Base-by-base conservation (phyloP, 2,888 invertebrate genomes). In the Hetaerina titia region DNA sequence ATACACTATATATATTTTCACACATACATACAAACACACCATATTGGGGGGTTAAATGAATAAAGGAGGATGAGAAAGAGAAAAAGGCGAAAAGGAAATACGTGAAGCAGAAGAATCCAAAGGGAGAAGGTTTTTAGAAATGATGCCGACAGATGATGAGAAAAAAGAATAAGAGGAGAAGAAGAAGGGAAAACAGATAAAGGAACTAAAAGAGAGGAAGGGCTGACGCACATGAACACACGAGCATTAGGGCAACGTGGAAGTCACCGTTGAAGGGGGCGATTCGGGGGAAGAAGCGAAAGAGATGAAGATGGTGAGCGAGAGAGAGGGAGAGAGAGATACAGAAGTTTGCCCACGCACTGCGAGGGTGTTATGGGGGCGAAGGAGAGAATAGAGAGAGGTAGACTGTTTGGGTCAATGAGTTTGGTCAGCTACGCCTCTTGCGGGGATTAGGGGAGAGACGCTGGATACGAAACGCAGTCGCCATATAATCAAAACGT, bases 401-500 rank as follows among this genome's bases (percentile, higher is more conserved):
- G 60, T 60, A 15, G 81, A 31, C 22, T 31, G 81, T 81, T 81
- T 81, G 31, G 81, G 81, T 81, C 81, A 81, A 81, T 13, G 81
- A 81, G 81, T 81, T 25, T 4, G 81, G 81, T 81, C 25, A 81
- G 81, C 31, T 31, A 69, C 69, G 69, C 69, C 69, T 22, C 69
- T 69, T 69, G 69, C 69, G 5, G 19, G 69, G 69, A 22, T 22
- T 31, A 9, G 31, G 31, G 9, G 31, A 31, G 31, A 1, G n/a
- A 4, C n/a, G 31, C 9, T 8, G 74, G 74, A 31, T 81, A 81
- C 81, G 81, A 81, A 81, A 81, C 81, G 74, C 74, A 74, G 74
- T 25, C 74, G 31, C 81, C 81, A 81, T 81, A 81, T 81, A 81
- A 81, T 81, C 31, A 81, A 81, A 81, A 81, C 81, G 81, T 81